These are phyloP conservation scores for Orthonevra nobilis DNA, from an alignment of 2,888 invertebrate species.

Conservation along the genomic window DNA sequence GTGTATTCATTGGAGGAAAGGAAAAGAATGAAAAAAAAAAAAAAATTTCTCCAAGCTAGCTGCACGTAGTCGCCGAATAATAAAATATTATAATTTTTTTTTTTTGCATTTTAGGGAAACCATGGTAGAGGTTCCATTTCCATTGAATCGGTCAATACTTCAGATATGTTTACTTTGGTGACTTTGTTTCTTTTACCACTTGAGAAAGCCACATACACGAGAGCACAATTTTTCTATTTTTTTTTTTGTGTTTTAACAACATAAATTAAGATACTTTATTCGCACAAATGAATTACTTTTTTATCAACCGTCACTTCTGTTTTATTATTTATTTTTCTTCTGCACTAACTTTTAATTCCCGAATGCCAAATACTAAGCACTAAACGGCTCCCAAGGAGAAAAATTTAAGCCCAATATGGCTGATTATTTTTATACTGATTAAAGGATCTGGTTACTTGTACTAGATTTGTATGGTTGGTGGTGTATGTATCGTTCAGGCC, in stretches of 20 bases:
- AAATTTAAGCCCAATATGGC: conserved; percentile 65
- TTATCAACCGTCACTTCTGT: conserved; percentile 29
- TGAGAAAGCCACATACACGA: conserved; percentile 57
- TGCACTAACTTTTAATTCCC: conserved; percentile 42
- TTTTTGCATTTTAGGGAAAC: conserved; percentile 55
- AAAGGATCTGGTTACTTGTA: conserved; percentile 64
- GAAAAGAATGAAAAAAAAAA: too few species aligned
- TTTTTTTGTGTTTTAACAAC: too few species aligned
- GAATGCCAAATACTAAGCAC: conserved; percentile 57
- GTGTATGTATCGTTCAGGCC: conserved; percentile 46
- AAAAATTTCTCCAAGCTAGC: conserved; percentile 31
- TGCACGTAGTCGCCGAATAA: conserved; percentile 45
- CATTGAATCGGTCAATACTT: conserved; percentile 60
- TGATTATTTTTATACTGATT: conserved; percentile 69
- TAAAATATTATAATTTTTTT: conserved; percentile 26
- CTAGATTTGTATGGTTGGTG: conserved; percentile 52
- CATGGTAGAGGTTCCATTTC: conserved; percentile 58
- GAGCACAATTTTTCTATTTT: conserved; percentile 28
- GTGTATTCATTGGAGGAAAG: conserved; percentile 48
- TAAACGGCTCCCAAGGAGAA: conserved; percentile 56
- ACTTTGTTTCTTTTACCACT: conserved; percentile 53
- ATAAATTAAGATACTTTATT: conserved; percentile 40
- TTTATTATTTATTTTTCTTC: conserved; percentile 45
- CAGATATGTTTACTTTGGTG: conserved; percentile 67
- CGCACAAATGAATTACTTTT: conserved; percentile 49